Base-by-base conservation (phyloP, 2,888 invertebrate genomes). In the Drosophila barbarae region DNA sequence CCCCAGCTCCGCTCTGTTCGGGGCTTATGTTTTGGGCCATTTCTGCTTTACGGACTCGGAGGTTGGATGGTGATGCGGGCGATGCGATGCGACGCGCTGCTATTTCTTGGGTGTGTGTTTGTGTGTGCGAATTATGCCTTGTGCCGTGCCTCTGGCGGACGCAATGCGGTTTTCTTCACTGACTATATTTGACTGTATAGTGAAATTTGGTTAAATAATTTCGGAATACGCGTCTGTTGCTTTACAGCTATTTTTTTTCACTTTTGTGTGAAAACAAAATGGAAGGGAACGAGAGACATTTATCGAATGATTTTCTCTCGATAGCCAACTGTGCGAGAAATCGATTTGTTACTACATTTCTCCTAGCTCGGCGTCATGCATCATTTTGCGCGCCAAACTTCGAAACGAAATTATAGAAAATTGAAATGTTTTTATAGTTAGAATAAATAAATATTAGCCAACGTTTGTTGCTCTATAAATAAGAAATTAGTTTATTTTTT, bases 11-110 rank as follows among this genome's bases (percentile, higher is more conserved):
- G 73, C 94, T 93, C 87, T 93, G 93, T 87, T 93, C 93, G 75
- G 96, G 95, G 90, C 95, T 95, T 81, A 95, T 93, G 91, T 96
- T 96, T 91, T 96, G 96, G 90, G 95, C 95, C 96, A 96, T 96
- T 26, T 32, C 46, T 59, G 30, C 46, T 21, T 18, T 32, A 46
- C 46, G 46, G 46, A 32, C 46, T 44, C 44, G 10, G 12, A 53
- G 26, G 7, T 38, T n/a, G 46, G 56, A 38, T 39, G 21, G 34
- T 35, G 50, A 56, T 53, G 53, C 55, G 23, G 15, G 34, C 49
- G 36, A 49, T 52, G 34, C 56, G 26, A 39, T 34, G 42, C 46
- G 70, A 73, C 64, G 71, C 67, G 68, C 53, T 15, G 52, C 49
- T 34, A 5, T 34, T 49, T 23, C 7, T 21, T 21, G 34, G 21